Evolutionary conservation across 35 echinoderm and acorn worm genomes (phyloP), one percentile per base, ranked within the genome.

Genomic region (Lytechinus variegatus): DNA sequence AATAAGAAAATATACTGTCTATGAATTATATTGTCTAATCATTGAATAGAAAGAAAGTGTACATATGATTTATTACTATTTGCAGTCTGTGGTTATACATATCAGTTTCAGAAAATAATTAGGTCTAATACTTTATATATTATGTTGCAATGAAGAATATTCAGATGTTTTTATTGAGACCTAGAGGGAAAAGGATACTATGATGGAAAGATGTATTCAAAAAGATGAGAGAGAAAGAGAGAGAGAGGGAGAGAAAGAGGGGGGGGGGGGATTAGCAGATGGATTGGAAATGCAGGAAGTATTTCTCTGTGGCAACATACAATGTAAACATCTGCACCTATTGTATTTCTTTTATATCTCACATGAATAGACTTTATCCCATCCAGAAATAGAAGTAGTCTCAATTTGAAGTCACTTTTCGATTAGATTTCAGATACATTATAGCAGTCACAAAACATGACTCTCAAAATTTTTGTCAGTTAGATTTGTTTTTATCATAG

Each of bases 281-380:
- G 88, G 28, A 90, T 52, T 90, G 9, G 33, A 90, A 90, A n/a
- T 90, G n/a, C 88, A 90, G 88, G 88, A 90, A 90, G 88, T 54
- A 54, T 54, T 54, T 90, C 88, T 54, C 88, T 90, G 10, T 54
- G 14, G 52, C 88, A 52, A 54, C 88, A 90, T 52, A 90, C 88
- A 90, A 90, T 90, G 88, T 90, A 90, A 90, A 90, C 88, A 90
- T 90, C 88, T 90, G 88, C 29, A 90, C 28, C 28, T 90, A 90
- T 90, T 90, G 88, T 90, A 90, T 90, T 90, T 54, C 28, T 90
- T 90, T 44, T 52, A 90, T 90, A 12, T 90, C 29, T 90, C 28
- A 54, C 88, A 90, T 52, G 88, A 90, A 90, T 90, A 90, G 88
- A 44, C 52, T 44, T 90, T 90, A 90, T 44, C 88, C 52, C 27